Conservation (phyloP, 2,888 invertebrate species). For the Sacculina carcini region DNA sequence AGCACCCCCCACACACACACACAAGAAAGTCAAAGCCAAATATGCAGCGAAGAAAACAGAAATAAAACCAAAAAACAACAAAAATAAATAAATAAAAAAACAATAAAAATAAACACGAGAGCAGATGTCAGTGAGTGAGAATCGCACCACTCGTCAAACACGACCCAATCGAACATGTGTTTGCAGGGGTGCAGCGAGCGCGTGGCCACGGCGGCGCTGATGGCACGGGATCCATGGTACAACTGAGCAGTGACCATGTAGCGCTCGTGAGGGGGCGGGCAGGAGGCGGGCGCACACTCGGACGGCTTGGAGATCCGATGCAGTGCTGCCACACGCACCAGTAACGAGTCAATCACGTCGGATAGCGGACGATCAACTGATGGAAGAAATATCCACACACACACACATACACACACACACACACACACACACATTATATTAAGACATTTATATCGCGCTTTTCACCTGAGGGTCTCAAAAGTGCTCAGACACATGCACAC, state of each 20-base stretch:
- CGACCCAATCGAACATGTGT: conserved; percentile 50
- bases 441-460: no score
- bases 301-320: conserved; percentile 48
- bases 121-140: not conserved
- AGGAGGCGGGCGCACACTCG: no score
- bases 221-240: conserved; percentile 59
- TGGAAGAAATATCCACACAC: not conserved
- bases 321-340: conserved; percentile 29
- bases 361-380: conserved; percentile 17
- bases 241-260: conserved; percentile 62
- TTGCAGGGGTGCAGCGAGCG: conserved; percentile 36
- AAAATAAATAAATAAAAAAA: not conserved
- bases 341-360: conserved; percentile 32
- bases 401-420: not conserved
- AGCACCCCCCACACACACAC: no score
- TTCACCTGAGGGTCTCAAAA: no score
- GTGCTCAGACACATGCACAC: no score
- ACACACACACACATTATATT: no score
- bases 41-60: not conserved
- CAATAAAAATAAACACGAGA: conserved; percentile 1
- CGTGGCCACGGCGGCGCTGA: conserved; percentile 42
- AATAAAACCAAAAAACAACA: not conserved
- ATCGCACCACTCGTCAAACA: conserved; percentile 58
- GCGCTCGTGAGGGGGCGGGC: no score
- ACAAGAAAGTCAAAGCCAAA: no score